Conservation (phyloP, 2,797 vertebrate genomes). For the Argyrosomus regius region DNA sequence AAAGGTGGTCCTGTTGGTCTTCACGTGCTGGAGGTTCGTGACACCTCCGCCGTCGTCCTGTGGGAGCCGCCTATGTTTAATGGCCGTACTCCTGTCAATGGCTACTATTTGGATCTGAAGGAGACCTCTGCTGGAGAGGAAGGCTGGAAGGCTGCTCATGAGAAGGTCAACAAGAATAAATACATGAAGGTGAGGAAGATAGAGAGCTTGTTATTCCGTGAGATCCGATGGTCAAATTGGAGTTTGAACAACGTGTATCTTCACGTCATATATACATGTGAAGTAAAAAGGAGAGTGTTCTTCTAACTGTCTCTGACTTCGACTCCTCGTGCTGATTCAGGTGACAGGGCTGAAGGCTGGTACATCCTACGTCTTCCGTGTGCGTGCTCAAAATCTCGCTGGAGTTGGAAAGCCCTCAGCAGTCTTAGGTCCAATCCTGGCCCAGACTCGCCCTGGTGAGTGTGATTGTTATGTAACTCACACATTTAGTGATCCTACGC, state of each 20-base stretch:
- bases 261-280: not conserved
- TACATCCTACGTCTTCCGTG: conserved; percentile 89
- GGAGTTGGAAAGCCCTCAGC: conserved; percentile 93
- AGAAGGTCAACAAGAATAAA: conserved; percentile 86
- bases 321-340: conserved; percentile 73
- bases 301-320: conserved; percentile 2
- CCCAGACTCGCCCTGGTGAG: conserved; percentile 93
- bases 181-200: conserved; percentile 89
- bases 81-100: conserved; percentile 91
- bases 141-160: conserved; percentile 91
- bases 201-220: not conserved
- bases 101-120: conserved; percentile 95
- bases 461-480: conserved; percentile 54
- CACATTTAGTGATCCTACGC: conserved; percentile 43
- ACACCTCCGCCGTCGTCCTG: conserved; percentile 91
- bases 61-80: conserved; percentile 93
- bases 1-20: conserved; percentile 91
- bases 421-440: conserved; percentile 88
- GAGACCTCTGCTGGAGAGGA: conserved; percentile 86
- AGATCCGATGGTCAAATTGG: not conserved
- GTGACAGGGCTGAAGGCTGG: conserved; percentile 89
- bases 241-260: not conserved
- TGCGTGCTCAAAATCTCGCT: conserved; percentile 92
- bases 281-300: not conserved
- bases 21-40: conserved; percentile 90